Evolutionary conservation across 1,140 invertebrate species (phyloP), one percentile per base, ranked within the genome.

Genomic region (Bradynema listronoti): DNA sequence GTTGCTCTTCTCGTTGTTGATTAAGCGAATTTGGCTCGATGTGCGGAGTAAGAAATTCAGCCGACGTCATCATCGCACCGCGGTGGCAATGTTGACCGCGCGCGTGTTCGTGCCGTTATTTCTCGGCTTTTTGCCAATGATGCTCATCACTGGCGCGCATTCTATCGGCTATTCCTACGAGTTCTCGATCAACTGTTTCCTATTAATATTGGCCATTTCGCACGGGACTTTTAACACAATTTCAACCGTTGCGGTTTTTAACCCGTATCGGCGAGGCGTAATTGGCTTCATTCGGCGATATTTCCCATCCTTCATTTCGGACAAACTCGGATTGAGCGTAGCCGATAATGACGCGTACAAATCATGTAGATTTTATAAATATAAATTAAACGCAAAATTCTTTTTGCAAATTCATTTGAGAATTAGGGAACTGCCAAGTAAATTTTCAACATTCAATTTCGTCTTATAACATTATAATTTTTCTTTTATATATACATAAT

Each of bases 121-220:
- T n/a, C 52, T 55, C 32, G 52, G 52, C 33, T 55, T 55, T n/a
- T n/a, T 55, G 16, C 52, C 52, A 2, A 45, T 55, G 14, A 55
- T 55, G 52, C 41, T 55, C 22, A 53, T 55, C 33, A 56, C 53
- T n/a, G 11, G 41, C 52, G 41, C 43, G 3, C 19, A 47, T n/a
- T 24, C 24, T n/a, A 47, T 43, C 52, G 51, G 51, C 7, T 9
- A 47, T 4, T 50, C 27, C 27, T 45, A 43, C 4, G 4, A 22
- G 2, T 55, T 49, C 52, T 4, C 22, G n/a, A 30, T 55, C n/a
- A 47, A 55, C 43, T 55, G 52, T 16, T 11, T 25, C 14, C 52
- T 55, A 3, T 4, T 46, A 3, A n/a, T 34, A 14, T 27, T 30
- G 22, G 52, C 52, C 14, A 55, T 55, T 4, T 49, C 33, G n/a